phyloP scores from a whole-genome alignment of 2,113 vertebrate genomes.

The Hemiscyllium ocellatum region DNA sequence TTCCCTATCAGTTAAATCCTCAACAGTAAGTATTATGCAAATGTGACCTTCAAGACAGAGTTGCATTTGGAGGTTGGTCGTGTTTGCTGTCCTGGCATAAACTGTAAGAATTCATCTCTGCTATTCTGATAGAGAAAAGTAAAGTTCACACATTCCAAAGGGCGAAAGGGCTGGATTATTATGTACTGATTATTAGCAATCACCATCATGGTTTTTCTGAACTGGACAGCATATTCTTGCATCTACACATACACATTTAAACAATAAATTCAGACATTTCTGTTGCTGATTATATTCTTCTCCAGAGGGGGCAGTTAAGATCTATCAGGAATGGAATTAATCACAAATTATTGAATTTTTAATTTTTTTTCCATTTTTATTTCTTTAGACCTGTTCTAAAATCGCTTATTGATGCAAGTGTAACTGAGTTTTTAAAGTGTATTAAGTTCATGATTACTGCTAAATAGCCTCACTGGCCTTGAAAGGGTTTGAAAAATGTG shows the following conservation, averaged over 20 bases:
- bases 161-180: neutral
- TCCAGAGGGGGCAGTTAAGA: neutral
- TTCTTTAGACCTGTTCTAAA: neutral
- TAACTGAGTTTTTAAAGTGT: no score
- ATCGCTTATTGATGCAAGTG: neutral
- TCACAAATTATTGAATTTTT: neutral
- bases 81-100: neutral
- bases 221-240: neutral
- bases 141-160: neutral
- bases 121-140: neutral
- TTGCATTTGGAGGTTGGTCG: neutral
- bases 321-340: neutral
- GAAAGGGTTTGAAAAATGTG: no score
- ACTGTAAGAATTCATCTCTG: neutral
- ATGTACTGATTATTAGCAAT: neutral
- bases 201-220: neutral
- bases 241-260: neutral
- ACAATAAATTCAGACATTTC: neutral
- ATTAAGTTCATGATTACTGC: no score
- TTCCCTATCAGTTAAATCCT: neutral
- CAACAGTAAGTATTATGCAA: constrained; percentile 24
- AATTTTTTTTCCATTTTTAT: neutral
- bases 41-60: constrained; percentile 21
- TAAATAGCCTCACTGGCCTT: no score
- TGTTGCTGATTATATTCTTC: neutral